Percentiles rank a stretch among this genome's conserved stretches.
Conservation (phyloP, 2,797 vertebrate genomes). For the Girardinus metallicus region DNA sequence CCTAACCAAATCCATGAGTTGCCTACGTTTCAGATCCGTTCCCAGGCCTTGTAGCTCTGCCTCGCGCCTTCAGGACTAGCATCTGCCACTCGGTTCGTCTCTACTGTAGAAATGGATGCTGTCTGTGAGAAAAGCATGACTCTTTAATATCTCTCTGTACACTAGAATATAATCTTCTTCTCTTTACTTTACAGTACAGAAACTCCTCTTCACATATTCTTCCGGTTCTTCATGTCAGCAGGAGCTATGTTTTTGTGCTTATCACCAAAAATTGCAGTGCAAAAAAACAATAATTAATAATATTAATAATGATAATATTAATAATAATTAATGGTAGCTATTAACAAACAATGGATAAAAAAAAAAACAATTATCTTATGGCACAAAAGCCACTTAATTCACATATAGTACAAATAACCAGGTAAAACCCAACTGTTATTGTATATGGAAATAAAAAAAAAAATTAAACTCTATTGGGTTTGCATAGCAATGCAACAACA, state of each 20-base stretch:
- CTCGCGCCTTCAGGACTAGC: constrained; percentile 39
- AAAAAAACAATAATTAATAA: constrained; percentile 95
- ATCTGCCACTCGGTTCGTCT: constrained; percentile 53
- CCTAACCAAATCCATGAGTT: constrained; percentile 20
- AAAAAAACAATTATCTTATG: constrained; percentile 93
- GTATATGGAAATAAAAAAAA: constrained; percentile 74
- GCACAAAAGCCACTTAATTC: constrained; percentile 98
- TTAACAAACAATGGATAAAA: constrained; percentile 93
- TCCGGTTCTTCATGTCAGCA: constrained; percentile 97
- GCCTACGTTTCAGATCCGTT: constrained; percentile 29
- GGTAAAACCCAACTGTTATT: constrained; percentile 91
- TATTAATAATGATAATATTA: constrained; percentile 66
- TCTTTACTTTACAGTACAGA: constrained; percentile 94
- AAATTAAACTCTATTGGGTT: constrained; percentile 90
- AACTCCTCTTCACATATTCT: constrained; percentile 95
- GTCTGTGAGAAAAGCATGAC: constrained; percentile 67
- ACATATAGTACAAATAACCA: constrained; percentile 99
- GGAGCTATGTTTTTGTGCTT: constrained; percentile 99
- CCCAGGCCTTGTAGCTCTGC: constrained; percentile 51
- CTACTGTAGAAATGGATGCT: constrained; percentile 52
- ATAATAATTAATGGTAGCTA: constrained; percentile 85
- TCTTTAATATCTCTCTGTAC: constrained; percentile 88
- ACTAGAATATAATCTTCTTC: constrained; percentile 85
- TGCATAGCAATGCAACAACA: constrained; percentile 99
- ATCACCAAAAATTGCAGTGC: constrained; percentile 99